Base-by-base conservation (phyloP, 2,797 vertebrate species). In the Chiroxiphia lanceolata region DNA sequence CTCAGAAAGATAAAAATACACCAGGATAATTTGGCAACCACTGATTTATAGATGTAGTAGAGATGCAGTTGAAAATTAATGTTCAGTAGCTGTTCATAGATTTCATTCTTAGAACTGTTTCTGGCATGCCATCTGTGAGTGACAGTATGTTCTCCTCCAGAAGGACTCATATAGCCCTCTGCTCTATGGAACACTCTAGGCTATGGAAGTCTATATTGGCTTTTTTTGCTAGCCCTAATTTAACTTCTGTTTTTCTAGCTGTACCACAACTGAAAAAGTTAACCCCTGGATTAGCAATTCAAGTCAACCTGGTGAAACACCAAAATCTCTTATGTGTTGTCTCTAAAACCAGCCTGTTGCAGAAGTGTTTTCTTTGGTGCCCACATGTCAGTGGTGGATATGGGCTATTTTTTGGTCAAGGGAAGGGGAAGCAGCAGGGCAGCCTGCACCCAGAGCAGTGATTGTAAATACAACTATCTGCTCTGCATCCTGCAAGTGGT, bases 1-100 rank as follows among this genome's bases (percentile, higher is more conserved):
- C 81, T 94, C 90, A 65, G 79, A 79, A 64, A 85, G 72, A 80
- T 77, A 83, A 93, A 92, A 96, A 92, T 93, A 56, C 17, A 74
- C n/a, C 42, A 44, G 64, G 90, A 84, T 89, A 57, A 89, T n/a
- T 88, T 95, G 93, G 80, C 88, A 96, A 20, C 63, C 18, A 10
- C 27, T 89, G 63, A 77, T 90, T 69, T 80, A 29, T 87, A 64
- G 77, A 68, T 77, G 60, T 76, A 84, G 76, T 64, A 64, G 54
- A 80, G 56, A 61, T 94, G 75, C 70, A 92, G 67, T 19, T 94
- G 83, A 92, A 91, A 96, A 77, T 89, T 59, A 61, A 69, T 31
- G 22, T 89, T 78, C 31, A 33, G 56, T 89, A 89, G 61, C 72
- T 94, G 76, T 82, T 95, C 38, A 56, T 72, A 88, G 72, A 82